Evolutionary conservation across 2,888 invertebrate species (phyloP), one percentile per base, ranked within the genome.

Genomic region (Mythimna vitellina): DNA sequence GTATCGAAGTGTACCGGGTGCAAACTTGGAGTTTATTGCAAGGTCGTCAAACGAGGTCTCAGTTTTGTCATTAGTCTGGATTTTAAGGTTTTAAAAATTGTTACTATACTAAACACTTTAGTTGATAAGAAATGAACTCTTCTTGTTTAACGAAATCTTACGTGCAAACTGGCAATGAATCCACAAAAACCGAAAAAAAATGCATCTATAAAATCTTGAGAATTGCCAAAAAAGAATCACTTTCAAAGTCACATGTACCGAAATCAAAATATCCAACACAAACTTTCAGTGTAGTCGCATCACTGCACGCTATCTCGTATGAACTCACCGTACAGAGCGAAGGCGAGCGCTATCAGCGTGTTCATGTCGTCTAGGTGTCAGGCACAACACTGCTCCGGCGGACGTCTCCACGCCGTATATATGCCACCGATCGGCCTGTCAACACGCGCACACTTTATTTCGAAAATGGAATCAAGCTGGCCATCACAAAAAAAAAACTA

Each of bases 301-400:
- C 79, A 82, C 78, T 80, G 61, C 65, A 51, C 69, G 61, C 38
- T 42, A 64, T 66, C 65, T 49, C 49, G 68, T 65, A 57, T 53
- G n/a, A 32, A 80, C 84, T 84, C 76, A 84, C 84, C 84, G 81
- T 78, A 67, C 49, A 83, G 51, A n/a, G 74, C 49, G 56, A 71
- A 38, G 69, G 62, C 81, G 74, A 86, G 56, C 72, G 70, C 72
- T 22, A 75, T 32, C 68, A 78, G 51, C 53, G 67, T 65, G 46
- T 56, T 76, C 86, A 86, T 86, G 74, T 74, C 78, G 69, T 65
- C 42, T 32, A n/a, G 54, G 71, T 54, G 71, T 29, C 73, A 25
- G 54, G 22, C 70, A 65, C 32, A 35, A 42, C 70, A 86, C 86
- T 86, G 81, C 61, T 22, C 22, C 32, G 51, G 22, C 58, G 22